Evolutionary conservation across 2,888 invertebrate species (phyloP).

Genomic region (Ennomos erosarius): DNA sequence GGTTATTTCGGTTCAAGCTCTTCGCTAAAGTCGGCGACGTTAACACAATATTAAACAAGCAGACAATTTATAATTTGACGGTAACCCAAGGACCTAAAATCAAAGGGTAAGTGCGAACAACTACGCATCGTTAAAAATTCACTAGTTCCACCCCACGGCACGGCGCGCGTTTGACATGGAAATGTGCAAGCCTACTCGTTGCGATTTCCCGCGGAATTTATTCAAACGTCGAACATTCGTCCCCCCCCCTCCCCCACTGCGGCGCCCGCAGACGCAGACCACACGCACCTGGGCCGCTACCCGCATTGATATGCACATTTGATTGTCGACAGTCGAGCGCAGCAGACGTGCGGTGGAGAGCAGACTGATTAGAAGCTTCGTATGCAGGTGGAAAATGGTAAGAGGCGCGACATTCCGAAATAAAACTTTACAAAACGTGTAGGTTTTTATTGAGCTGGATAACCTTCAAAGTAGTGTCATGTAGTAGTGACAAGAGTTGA

Average conservation of each 20-base stretch:
- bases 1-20: not conserved
- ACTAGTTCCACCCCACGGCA: slow-evolving; percentile 52
- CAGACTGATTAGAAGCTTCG: slow-evolving; percentile 44
- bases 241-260: slow-evolving; percentile 19
- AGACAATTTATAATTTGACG: slow-evolving; percentile 9
- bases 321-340: slow-evolving; percentile 58
- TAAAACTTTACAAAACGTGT: too few species aligned
- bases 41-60: slow-evolving; percentile 1
- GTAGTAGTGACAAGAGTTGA: too few species aligned
- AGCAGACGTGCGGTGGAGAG: slow-evolving; percentile 49
- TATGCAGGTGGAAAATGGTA: not conserved
- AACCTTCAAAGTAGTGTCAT: too few species aligned
- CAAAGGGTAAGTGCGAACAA: slow-evolving; percentile 34
- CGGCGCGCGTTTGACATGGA: slow-evolving; percentile 77
- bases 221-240: slow-evolving; percentile 59
- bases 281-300: slow-evolving; percentile 57
- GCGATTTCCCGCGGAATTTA: slow-evolving; percentile 67
- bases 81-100: slow-evolving; percentile 18
- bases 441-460: too few species aligned
- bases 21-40: not conserved
- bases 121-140: slow-evolving; percentile 71
- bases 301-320: slow-evolving; percentile 75
- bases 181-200: slow-evolving; percentile 69
- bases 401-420: too few species aligned
- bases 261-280: slow-evolving; percentile 35